Evolutionary conservation across 2,113 vertebrate genomes (phyloP), one percentile per base, ranked within the genome.

Genomic region (Megaceryle maxima): DNA sequence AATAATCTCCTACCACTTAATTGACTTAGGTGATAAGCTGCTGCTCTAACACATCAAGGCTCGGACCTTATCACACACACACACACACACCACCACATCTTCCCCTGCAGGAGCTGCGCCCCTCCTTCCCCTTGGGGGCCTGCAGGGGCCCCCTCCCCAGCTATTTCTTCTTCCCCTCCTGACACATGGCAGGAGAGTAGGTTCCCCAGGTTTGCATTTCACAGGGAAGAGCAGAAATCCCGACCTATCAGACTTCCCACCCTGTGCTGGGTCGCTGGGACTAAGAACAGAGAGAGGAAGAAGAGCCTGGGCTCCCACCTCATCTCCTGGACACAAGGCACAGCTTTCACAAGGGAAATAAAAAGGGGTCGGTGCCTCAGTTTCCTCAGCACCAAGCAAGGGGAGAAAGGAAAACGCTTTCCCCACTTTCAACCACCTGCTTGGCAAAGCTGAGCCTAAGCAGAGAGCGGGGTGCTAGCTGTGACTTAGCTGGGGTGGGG

Each of bases 251-350:
- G 8, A 24, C 41, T 70, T 79, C 51, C 21, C n/a, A 78, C 9
- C 13, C 33, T 16, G 3, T 1, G 9, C 25, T 1, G 2, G 63
- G 44, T 60, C 1, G 2, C 35, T 12, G 55, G 29, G 43, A 16
- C 44, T 66, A n/a, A 67, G 33, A 66, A 67, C 1, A 5, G 29
- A 76, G 17, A 28, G 13, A 9, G 20, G 25, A 43, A 78, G 44
- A 41, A 78, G 41, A 86, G 50, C 33, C 55, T 13, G 25, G 28
- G 56, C n/a, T 85, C 39, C 26, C 46, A 25, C n/a, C 13, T 48
- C 1, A 0, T 20, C 33, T 72, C 37, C 35, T 10, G 0, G 1
- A 21, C 3, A 3, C 1, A 4, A 76, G 21, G 28, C 48, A 44
- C 16, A 60, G 6, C 25, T 56, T 68, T 24, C 5, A 2, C 19